Evolutionary conservation across 2,888 invertebrate species (phyloP), one percentile per base, ranked within the genome.

Genomic region (Tinea semifulvella): DNA sequence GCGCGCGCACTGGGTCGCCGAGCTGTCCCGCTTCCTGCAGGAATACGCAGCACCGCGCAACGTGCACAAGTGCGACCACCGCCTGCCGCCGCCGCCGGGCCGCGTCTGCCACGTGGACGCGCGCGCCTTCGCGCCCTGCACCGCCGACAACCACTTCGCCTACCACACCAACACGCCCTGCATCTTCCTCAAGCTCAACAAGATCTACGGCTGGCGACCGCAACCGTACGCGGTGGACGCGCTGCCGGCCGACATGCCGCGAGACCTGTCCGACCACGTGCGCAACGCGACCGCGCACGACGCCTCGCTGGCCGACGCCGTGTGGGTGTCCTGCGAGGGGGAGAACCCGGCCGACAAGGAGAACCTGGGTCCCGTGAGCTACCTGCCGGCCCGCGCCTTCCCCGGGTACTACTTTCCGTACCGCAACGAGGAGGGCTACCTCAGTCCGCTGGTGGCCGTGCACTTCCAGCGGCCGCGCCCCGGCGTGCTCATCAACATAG

Each of bases 121-220:
- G 43, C 87, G 89, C 57, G 82, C 87, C 16, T 92, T 93, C 85
- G 83, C 84, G 0, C 89, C 89, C 0, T 98, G 97, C 69, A 89
- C 88, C 8, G 88, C 88, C 54, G 91, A 91, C 52, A 91, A 94
- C 60, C 84, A 88, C 56, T 99, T 91, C 69, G 96, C 94, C 48
- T 98, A 94, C 71, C 91, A 93, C 65, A 89, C 90, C 62, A 96
- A 95, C 31, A 88, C 91, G 14, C 98, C 98, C 0, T 99, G 99
- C 72, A 85, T 98, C 50, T 91, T 98, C 64, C 83, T 99, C 46
- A 98, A 98, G 68, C 81, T 99, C 28, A 99, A 99, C 79, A 95
- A 92, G 85, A 96, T 96, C 59, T 96, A 88, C 57, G 93, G 89
- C 14, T 97, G 96, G 96, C 81, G 84, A 51, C 96, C 97, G 0